Base-by-base conservation (phyloP, 1,140 invertebrate species). In the Drosophila novamexicana region DNA sequence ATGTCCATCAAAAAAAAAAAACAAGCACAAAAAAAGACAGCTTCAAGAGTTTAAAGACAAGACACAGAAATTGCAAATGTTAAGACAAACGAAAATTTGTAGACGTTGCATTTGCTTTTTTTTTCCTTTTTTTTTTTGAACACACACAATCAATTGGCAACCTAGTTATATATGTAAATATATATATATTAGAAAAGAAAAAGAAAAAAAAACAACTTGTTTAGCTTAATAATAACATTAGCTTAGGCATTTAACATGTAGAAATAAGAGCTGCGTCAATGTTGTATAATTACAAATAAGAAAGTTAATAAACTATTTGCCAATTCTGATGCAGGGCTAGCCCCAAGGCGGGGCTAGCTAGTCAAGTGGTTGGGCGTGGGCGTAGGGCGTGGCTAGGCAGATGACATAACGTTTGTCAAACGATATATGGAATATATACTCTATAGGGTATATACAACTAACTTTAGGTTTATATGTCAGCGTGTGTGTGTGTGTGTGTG, bases 311-410 rank as follows among this genome's bases (percentile, higher is more conserved):
- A 49, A 57, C 42, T 32, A 37, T 67, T 66, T 79, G 22, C 22
- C 22, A 29, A 29, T 29, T 29, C 22, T 4, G 22, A 29, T 29
- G 4, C 22, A 29, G 5, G 22, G 22, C 0, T 29, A 5, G 22
- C 22, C 22, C 22, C 2, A 29, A 5, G 22, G 22, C 22, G 22
- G 4, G 22, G 22, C 22, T 29, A 29, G 2, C 4, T 29, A 75
- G 71, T 67, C 72, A 80, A 76, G 58, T 66, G 75, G 47, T 66
- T 39, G 58, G 54, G 42, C 52, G 78, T 66, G 78, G 42, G 1
- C 14, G 7, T 8, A 1, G 34, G 36, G 34, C 7, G 37, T 16
- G 39, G 36, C 56, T 16, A 44, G 29, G 14, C 37, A 58, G 54
- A 37, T 57, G 37, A 57, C 54, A 42, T 42, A 42, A 56, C 53